Conservation (phyloP, 2,113 vertebrate genomes). For the Thomomys bottae region DNA sequence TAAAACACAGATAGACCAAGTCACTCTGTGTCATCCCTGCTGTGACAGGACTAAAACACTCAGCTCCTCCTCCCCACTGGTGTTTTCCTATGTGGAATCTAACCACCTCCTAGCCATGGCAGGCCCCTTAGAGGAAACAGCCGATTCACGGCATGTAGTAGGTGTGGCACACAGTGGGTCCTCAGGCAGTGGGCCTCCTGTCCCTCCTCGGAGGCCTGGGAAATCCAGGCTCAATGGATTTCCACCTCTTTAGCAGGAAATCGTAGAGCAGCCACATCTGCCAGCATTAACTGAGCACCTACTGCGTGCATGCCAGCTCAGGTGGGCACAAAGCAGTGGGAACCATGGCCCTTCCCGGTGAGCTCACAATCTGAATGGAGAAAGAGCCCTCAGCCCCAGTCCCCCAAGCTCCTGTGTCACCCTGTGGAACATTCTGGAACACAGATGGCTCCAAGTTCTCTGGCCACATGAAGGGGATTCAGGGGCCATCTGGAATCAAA, state of each 20-base stretch:
- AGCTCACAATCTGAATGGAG: not conserved
- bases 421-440: not conserved
- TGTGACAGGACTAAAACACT: fast-evolving
- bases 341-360: not conserved
- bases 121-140: no score
- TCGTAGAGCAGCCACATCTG: fast-evolving
- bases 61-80: not conserved
- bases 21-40: not conserved
- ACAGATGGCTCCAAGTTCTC: not conserved
- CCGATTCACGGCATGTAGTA: no score
- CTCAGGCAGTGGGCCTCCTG: no score
- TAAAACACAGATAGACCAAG: not conserved
- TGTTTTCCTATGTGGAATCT: fast-evolving
- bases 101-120: fast-evolving
- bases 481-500: not conserved
- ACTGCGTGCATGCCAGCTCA: not conserved
- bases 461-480: not conserved
- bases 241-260: not conserved
- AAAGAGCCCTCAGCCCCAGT: not conserved
- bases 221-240: no score
- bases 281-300: not conserved
- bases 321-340: not conserved
- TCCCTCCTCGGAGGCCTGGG: no score
- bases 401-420: no score
- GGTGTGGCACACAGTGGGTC: not conserved